Base-by-base conservation (phyloP, 2,797 vertebrate species). In the Phrynocephalus forsythii region DNA sequence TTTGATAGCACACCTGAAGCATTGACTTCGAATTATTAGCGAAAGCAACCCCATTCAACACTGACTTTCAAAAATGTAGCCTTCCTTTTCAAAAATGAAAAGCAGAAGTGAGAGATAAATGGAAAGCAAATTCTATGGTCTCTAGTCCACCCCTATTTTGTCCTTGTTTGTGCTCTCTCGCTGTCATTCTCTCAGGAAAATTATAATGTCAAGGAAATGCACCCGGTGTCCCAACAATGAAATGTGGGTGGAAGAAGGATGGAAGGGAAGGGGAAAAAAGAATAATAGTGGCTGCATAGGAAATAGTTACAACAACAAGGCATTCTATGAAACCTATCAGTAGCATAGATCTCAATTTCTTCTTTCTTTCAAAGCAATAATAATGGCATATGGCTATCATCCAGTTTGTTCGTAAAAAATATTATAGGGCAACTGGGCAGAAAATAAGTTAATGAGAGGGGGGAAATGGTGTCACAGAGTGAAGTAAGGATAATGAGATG, bases 261-360 rank as follows among this genome's bases (percentile, higher is more conserved):
- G 38, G 30, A 11, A 77, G 84, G 82, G 71, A 11, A 79, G 85
- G 82, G 76, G 24, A 11, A 24, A 6, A 38, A 16, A 69, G 22
- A 78, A 84, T 60, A 71, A 22, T 82, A 83, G 15, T 80, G 72
- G 11, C 38, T 72, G 67, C 66, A 13, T 78, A 28, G 87, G 79
- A 28, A 76, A 11, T 16, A 76, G 72, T 79, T 78, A 26, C 68
- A 85, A 79, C 1, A 68, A 28, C 5, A 81, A 86, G 38, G 1
- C 1, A 5, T 33, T 89, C 9, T 82, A 11, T 1, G 8, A 6
- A 73, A 26, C 77, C 68, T 1, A 60, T 33, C 52, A 86, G 38
- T 44, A 44, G 38, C 38, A 0, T 9, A 60, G 24, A 13, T 1
- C 44, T 48, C 16, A 86, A 33, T 79, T 33, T 80, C 0, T 0